A percentile compares a stretch with the other conserved stretches of the same genome.
Evolutionary conservation across 2,888 invertebrate species (phyloP).

Genomic region (Philopedon plagiatum): DNA sequence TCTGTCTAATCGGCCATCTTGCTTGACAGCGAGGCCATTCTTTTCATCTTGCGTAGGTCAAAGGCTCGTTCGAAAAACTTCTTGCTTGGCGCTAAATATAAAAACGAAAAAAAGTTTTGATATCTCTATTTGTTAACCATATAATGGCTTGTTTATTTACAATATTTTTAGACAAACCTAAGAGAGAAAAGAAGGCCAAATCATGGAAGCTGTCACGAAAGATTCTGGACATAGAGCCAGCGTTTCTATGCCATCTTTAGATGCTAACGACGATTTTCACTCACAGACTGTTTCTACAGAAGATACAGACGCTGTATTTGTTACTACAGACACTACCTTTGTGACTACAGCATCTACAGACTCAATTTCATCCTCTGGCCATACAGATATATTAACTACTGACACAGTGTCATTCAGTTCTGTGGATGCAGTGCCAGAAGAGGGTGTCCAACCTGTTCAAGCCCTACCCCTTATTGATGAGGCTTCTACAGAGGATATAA

Average conservation of each 20-base stretch:
- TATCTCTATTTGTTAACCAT: conserved; percentile 23
- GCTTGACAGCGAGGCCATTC: conserved; percentile 50
- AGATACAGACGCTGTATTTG: conserved; percentile 8
- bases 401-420: conserved; percentile 41
- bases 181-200: conserved; percentile 8
- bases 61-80: conserved; percentile 52
- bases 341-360: conserved; percentile 14
- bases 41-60: conserved; percentile 39
- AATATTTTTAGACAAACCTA: conserved; percentile 35
- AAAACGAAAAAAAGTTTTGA: conserved; percentile 42
- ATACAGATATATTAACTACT: conserved; percentile 3
- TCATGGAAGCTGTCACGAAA: conserved; percentile 43
- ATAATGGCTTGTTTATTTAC: conserved; percentile 26
- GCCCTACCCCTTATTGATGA: conserved; percentile 6
- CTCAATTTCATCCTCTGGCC: not conserved
- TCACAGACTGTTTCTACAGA: conserved; percentile 2
- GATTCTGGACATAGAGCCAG: conserved; percentile 44
- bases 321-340: conserved; percentile 4
- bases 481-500: conserved; percentile 1
- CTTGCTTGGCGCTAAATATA: conserved; percentile 58
- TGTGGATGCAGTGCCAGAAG: conserved; percentile 22
- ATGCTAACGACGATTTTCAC: conserved; percentile 48
- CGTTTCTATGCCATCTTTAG: conserved; percentile 51
- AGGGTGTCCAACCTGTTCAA: conserved; percentile 16
- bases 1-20: conserved; percentile 61